A percentile compares a stretch with the other conserved stretches of the same genome.
Conservation (phyloP, 2,797 vertebrate genomes). For the Melanotaenia nigrans region DNA sequence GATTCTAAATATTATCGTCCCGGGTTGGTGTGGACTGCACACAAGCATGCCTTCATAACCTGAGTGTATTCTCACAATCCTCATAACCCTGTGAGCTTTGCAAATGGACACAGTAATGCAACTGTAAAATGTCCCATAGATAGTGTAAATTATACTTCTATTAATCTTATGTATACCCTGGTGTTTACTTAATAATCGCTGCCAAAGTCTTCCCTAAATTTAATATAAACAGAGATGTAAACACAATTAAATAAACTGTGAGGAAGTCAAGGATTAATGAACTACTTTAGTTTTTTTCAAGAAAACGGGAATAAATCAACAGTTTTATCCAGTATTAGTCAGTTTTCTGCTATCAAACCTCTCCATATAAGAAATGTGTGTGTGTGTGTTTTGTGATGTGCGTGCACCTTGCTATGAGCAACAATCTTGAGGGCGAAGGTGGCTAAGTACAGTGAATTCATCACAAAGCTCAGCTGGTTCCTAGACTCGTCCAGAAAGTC, state of each 20-base stretch:
- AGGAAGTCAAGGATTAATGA: neutral
- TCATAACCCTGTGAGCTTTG: neutral
- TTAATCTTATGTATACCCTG: neutral
- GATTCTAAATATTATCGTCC: neutral
- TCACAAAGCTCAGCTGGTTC: slow-evolving; percentile 98
- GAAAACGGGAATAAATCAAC: neutral
- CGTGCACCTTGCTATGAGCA: slow-evolving; percentile 92
- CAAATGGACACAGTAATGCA: neutral
- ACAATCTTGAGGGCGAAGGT: slow-evolving; percentile 97
- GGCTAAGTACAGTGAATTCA: slow-evolving; percentile 98
- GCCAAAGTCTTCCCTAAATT: neutral
- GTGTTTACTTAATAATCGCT: neutral
- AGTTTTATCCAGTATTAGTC: neutral
- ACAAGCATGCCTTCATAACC: neutral
- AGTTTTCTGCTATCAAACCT: neutral
- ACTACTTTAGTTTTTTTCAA: neutral
- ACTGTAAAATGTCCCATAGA: neutral
- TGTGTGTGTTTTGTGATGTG: neutral
- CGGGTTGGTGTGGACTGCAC: neutral
- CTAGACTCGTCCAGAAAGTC: slow-evolving; percentile 97
- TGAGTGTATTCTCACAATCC: neutral
- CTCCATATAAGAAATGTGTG: neutral
- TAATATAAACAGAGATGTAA: neutral
- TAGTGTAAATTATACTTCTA: neutral
- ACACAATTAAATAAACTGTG: neutral